Evolutionary conservation across 2,113 vertebrate species (phyloP), one percentile per base, ranked within the genome.

Genomic region (Mus spicilegus): DNA sequence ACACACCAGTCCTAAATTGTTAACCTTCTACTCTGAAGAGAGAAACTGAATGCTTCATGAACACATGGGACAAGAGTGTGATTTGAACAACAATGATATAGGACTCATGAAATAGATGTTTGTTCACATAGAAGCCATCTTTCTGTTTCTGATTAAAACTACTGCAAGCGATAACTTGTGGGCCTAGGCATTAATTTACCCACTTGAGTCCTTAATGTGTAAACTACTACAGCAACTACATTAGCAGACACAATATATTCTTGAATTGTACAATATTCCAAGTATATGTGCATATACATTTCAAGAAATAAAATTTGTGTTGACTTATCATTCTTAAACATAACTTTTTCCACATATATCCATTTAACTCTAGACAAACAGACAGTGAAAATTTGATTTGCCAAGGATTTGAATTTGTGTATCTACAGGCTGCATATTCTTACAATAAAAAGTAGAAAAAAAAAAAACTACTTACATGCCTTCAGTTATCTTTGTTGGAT

Each of bases 321-420:
- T 97, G 95, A 96, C 92, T 97, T 97, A 97, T 97, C 95, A 93
- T 97, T 93, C 96, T 94, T 95, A 97, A 97, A 98, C 97, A 97
- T 96, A 97, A 97, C 87, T 95, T 95, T 96, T 96, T 97, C 80
- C 88, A 93, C 80, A 97, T 90, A 96, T 81, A 42, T 56, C 80
- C 89, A 63, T 90, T 97, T 97, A 93, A 85, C 93, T 96, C 73
- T 70, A 97, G 95, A 93, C 65, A 97, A 97, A 89, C 33, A 95
- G 51, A 70, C 95, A 90, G 80, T 95, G 90, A 65, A 96, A 96
- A 97, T 91, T 67, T n/a, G 95, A 97, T 97, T 97, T 97, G 92
- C 93, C 89, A 97, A 97, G 95, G 30, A 69, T 97, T 93, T 96
- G 84, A 80, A 93, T 96, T 86, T 94, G 75, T 82, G 6, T 73